Evolutionary conservation across 2,113 vertebrate species (phyloP), one percentile per base, ranked within the genome.

Genomic region (Oenanthe melanoleuca): DNA sequence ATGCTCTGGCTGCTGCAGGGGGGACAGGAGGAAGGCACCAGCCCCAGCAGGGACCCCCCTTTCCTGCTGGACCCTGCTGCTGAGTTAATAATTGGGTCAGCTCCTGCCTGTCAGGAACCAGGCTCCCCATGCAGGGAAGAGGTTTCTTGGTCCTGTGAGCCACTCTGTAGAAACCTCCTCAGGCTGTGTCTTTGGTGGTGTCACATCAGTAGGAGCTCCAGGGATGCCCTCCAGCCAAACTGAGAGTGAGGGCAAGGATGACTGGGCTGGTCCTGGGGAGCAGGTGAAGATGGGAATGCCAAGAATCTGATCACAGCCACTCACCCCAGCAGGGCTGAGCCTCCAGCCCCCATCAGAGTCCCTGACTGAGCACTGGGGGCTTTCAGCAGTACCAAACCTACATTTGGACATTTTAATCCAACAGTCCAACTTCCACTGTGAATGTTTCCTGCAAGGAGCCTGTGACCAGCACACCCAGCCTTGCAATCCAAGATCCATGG

Each of bases 221-320:
- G 69, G 69, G 64, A 19, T 56, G 26, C 56, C 34, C 80, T 88
- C 29, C 79, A 45, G 82, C 61, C 63, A 80, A 14, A 34, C 21
- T 34, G 25, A 3, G 31, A 14, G 69, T 4, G 37, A 34, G 37
- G n/a, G 15, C 0, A 2, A 63, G 64, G 55, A 26, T 22, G 37
- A 17, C 50, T 53, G 50, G 31, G 45, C 50, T 38, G 71, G 15
- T 71, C 52, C 61, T 61, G 61, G 53, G 59, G 47, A 1, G 10
- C 31, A 23, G 67, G 24, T 21, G 65, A 50, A 60, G 45, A 53
- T 1, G 12, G 70, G 44, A 37, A 7, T 25, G 29, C 44, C 44
- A 47, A 69, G 64, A 69, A 31, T 33, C 50, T 26, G 17, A 7
- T 24, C 6, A 5, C 44, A 72, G 14, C 37, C 65, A 11, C 6